phyloP scores from a whole-genome alignment of 2,113 vertebrate genomes.

The Turdus rufiventris region DNA sequence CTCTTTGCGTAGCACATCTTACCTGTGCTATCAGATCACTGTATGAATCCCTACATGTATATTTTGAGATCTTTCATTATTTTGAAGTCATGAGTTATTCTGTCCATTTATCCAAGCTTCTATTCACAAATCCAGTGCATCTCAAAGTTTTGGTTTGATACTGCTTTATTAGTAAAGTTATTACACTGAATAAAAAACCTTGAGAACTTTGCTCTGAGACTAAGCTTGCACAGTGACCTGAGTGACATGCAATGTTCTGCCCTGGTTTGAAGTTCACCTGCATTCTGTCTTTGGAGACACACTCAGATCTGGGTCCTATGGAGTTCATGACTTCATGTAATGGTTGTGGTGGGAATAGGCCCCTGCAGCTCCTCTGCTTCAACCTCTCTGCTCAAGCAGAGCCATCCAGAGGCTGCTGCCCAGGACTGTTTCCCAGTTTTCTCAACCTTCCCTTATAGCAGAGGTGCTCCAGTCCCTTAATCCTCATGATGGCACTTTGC shows the following conservation, averaged over 20 bases:
- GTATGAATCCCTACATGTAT: background rate
- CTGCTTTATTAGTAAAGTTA: background rate
- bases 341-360: background rate
- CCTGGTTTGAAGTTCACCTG: background rate
- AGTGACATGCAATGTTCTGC: background rate
- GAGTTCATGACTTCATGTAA: background rate
- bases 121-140: background rate
- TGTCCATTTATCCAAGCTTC: background rate
- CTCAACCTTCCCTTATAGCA: background rate
- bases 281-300: background rate
- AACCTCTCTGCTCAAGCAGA: background rate
- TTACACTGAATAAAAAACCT: background rate
- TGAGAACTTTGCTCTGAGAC: background rate
- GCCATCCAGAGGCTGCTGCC: background rate
- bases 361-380: background rate
- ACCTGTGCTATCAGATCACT: fast-evolving
- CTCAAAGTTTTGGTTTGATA: background rate
- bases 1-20: background rate
- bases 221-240: background rate
- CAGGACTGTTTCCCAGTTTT: background rate
- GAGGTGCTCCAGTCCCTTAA: background rate
- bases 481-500: fast-evolving
- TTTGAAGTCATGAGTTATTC: background rate
- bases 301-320: background rate
- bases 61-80: background rate